A percentile compares a stretch with the other conserved stretches of the same genome.
These are phyloP conservation scores for Tiphia femorata DNA, from an alignment of 2,888 invertebrate species.

Conservation along the genomic window DNA sequence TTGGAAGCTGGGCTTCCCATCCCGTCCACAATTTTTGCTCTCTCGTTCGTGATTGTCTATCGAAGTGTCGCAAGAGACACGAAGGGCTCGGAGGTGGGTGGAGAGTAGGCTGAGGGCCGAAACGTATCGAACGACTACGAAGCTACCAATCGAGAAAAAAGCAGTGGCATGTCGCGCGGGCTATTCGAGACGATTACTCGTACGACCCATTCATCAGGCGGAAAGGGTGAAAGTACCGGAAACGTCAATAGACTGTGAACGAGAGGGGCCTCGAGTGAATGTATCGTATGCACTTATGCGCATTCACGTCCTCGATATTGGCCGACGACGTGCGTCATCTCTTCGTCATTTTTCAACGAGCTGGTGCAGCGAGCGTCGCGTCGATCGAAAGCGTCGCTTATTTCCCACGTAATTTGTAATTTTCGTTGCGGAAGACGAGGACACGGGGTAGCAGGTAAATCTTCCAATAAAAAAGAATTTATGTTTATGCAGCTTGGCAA, in stretches of 20 bases:
- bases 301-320: neutral
- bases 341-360: neutral
- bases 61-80: constrained; percentile 30
- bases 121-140: constrained; percentile 30
- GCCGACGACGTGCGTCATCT: neutral
- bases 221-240: constrained; percentile 50
- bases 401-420: too few species aligned
- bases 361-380: too few species aligned
- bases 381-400: too few species aligned
- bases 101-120: constrained; percentile 13
- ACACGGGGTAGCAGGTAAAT: too few species aligned
- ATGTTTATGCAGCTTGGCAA: too few species aligned
- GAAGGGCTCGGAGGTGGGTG: neutral
- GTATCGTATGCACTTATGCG: neutral
- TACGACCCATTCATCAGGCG: constrained; percentile 46
- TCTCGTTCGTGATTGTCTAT: constrained; percentile 31
- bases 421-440: too few species aligned
- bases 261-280: too few species aligned
- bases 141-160: constrained; percentile 44
- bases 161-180: constrained; percentile 28
- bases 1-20: too few species aligned
- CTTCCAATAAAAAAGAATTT: too few species aligned
- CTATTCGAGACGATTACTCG: constrained; percentile 51
- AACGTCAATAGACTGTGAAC: constrained; percentile 45
- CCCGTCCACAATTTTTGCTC: constrained; percentile 36